Evolutionary conservation across 2,113 vertebrate species (phyloP).

Genomic region (Trogon surrucura): DNA sequence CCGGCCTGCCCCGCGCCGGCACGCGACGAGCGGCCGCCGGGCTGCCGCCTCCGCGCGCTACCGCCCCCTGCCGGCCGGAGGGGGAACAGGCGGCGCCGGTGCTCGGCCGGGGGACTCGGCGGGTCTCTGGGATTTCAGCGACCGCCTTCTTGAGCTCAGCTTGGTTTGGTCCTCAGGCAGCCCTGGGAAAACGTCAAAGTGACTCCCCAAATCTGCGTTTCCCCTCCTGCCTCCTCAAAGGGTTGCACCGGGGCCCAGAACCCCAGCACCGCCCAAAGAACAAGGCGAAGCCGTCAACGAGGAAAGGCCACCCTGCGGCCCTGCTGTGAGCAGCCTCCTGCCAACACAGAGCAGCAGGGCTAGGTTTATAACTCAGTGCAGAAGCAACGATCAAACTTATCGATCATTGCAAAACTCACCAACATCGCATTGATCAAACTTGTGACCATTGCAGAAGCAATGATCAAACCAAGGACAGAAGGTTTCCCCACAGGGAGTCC

Average conservation of each 20-base stretch:
- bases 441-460: no score
- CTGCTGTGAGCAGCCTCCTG: fast-evolving
- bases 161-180: background rate
- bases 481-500: no score
- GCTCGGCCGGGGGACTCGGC: background rate
- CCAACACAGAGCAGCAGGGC: fast-evolving
- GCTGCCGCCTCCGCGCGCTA: background rate
- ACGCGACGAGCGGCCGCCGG: no score
- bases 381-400: no score
- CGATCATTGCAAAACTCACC: no score
- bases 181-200: background rate
- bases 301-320: background rate
- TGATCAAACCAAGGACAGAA: no score
- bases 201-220: background rate
- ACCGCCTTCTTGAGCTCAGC: background rate
- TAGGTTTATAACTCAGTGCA: background rate
- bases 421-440: no score
- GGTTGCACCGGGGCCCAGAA: no score
- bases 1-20: no score
- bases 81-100: background rate
- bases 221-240: no score
- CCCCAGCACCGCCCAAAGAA: no score
- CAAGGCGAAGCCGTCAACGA: no score
- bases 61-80: background rate
- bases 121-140: fast-evolving